Percentiles rank a stretch among this genome's conserved stretches.
Conservation (phyloP, 35 echinoderm and acorn worm species). For the Ophiothrix spiculata region DNA sequence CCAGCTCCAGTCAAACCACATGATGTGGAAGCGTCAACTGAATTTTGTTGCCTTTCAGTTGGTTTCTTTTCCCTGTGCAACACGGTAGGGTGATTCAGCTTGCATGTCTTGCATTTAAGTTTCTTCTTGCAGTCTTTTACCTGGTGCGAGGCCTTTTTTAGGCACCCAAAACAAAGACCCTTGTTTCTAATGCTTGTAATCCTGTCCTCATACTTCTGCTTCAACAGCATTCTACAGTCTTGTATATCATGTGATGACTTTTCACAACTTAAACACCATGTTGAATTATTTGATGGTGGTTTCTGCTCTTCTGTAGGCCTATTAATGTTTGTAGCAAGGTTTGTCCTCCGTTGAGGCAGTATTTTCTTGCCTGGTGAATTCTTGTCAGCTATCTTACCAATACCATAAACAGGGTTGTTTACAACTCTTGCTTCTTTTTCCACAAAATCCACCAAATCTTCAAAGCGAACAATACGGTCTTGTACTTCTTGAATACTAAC, state of each 20-base stretch:
- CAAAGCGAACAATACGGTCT: not conserved
- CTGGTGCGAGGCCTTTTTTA: constrained; percentile 4
- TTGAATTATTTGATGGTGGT: not conserved
- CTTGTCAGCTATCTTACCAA: too few relatives aligned
- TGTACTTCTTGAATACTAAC: not conserved
- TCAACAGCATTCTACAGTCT: constrained; percentile 15
- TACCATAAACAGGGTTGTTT: constrained; percentile 9
- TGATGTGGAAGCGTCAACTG: not conserved
- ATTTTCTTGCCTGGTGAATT: too few relatives aligned
- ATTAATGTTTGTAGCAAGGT: not conserved
- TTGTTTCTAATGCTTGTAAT: constrained; percentile 4
- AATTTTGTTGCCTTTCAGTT: not conserved
- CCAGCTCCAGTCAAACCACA: not conserved
- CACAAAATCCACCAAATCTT: constrained; percentile 29
- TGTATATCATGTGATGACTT: not conserved
- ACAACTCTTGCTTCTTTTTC: not conserved
- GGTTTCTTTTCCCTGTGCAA: constrained; percentile 15
- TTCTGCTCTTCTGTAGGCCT: not conserved
- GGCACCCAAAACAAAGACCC: constrained; percentile 43
- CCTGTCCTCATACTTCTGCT: constrained; percentile 23
- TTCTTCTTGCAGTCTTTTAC: constrained; percentile 19
- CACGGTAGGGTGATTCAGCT: not conserved
- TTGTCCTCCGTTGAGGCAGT: not conserved
- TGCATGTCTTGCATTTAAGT: constrained; percentile 25
- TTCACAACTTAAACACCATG: not conserved